These are phyloP conservation scores for Meleagris gallopavo DNA, from an alignment of 2,113 vertebrate genomes.

Conservation along the genomic window DNA sequence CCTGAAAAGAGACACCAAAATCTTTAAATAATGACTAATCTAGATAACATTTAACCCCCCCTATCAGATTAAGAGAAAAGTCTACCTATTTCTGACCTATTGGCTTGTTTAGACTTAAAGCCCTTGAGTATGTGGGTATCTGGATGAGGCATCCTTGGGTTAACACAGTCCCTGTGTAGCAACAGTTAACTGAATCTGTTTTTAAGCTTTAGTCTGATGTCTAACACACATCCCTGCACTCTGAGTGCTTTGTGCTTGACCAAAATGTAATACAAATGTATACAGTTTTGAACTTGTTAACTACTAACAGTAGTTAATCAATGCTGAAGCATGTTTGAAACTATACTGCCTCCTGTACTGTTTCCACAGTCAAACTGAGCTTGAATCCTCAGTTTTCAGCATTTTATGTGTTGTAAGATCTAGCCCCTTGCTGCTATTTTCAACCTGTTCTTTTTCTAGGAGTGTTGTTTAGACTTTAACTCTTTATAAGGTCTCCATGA, in stretches of 20 bases:
- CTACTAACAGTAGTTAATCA: too few species aligned
- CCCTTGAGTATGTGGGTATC: background rate
- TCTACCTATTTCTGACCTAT: background rate
- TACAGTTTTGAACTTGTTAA: background rate
- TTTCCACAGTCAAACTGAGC: background rate
- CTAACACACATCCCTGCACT: background rate
- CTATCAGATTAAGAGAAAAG: background rate
- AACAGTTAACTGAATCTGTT: background rate
- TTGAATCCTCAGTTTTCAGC: background rate
- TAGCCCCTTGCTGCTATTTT: background rate
- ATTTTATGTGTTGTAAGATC: background rate
- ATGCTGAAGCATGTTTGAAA: background rate
- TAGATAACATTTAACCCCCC: background rate
- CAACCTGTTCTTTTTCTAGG: background rate
- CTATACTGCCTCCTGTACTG: background rate
- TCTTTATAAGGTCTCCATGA: background rate
- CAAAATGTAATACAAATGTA: background rate
- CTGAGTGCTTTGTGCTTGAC: background rate
- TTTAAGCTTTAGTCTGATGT: background rate
- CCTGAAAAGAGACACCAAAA: background rate
- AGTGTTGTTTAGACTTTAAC: background rate
- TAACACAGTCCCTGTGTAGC: background rate
- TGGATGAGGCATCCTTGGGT: background rate
- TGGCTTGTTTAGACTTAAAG: conserved; percentile 18
- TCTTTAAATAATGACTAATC: conserved; percentile 18